Evolutionary conservation across 2,888 invertebrate genomes (phyloP), one percentile per base, ranked within the genome.

Genomic region (Anodontia alba): DNA sequence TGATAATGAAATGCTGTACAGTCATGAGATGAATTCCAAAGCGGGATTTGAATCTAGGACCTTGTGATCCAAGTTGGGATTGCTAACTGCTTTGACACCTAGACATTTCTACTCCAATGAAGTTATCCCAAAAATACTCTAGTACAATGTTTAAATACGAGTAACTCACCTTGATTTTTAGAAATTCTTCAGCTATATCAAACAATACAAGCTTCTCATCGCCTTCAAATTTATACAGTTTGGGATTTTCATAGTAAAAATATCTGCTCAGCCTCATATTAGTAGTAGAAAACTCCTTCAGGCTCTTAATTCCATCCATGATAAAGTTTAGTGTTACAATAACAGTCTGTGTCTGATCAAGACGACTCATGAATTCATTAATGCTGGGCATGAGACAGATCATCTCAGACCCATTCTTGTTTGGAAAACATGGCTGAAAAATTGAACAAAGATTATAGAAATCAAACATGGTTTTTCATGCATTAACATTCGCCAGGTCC

Each of bases 251-350:
- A 80, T 91, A 91, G 80, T 94, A 94, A 1, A 88, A 83, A 46
- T 94, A 92, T 49, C 87, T 82, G 8, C 88, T 88, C 12, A 91
- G 73, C 5, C 79, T 20, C 17, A 62, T 1, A 15, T 62, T 62
- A 17, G 31, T 20, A 1, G 31, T 20, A 2, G 84, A 83, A 12
- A 88, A 69, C 0, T 79, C 79, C 8, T 77, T 68, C 26, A 93
- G 81, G 0, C 84, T 75, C 15, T 81, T 78, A 5, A 94, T 94
- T 0, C 92, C 94, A 77, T 95, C 95, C 94, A 94, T 93, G 5
- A 87, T 42, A 74, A 94, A 94, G 73, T 86, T 88, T 29, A 93
- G 54, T 67, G 89, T 84, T 7, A 90, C 85, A 69, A 78, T 78
- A 15, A 89, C 78, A 2, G 91, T 88, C 20, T 76, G 49, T 29